Conservation (phyloP, 1,140 invertebrate genomes). For the Macrobrachium nipponense region DNA sequence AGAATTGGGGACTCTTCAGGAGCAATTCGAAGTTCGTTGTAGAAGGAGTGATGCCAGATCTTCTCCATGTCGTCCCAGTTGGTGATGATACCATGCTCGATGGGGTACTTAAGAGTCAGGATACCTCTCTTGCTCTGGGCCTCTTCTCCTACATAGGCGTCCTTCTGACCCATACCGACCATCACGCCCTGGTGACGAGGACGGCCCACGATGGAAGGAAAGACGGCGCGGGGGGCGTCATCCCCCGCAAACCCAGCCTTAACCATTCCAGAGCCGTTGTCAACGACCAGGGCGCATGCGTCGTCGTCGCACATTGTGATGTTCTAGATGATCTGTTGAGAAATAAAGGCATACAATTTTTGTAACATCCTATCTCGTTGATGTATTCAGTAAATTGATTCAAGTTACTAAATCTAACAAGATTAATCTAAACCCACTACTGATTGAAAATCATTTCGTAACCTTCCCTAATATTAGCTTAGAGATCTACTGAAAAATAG, state of each 20-base stretch:
- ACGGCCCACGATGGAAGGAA: slow-evolving; percentile 80
- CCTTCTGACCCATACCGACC: slow-evolving; percentile 99
- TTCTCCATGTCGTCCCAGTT: slow-evolving; percentile 99
- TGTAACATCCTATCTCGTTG: too few species aligned
- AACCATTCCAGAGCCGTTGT: slow-evolving; percentile 77
- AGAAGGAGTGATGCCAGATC: slow-evolving; percentile 96
- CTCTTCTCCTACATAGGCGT: slow-evolving; percentile 96
- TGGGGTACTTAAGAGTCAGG: slow-evolving; percentile 44
- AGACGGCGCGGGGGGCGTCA: slow-evolving; percentile 93
- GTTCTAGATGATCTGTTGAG: too few species aligned
- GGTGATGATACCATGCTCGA: slow-evolving; percentile 87
- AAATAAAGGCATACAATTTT: too few species aligned
- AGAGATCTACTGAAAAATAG: too few species aligned
- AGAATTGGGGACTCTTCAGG: slow-evolving; percentile 94
- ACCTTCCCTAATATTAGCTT: too few species aligned
- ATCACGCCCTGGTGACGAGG: slow-evolving; percentile 84
- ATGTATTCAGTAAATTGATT: too few species aligned
- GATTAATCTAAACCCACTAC: too few species aligned
- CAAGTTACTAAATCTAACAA: too few species aligned
- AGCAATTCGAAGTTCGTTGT: slow-evolving; percentile 94
- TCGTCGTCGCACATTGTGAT: too few species aligned
- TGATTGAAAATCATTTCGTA: too few species aligned
- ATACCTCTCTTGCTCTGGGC: slow-evolving; percentile 94
- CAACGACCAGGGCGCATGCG: slow-evolving; percentile 69
- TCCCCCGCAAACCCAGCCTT: slow-evolving; percentile 76